Percentiles rank a stretch among this genome's conserved stretches.
These are phyloP conservation scores for Hesperophylax magnus DNA, from an alignment of 1,140 invertebrate species.

Conservation along the genomic window DNA sequence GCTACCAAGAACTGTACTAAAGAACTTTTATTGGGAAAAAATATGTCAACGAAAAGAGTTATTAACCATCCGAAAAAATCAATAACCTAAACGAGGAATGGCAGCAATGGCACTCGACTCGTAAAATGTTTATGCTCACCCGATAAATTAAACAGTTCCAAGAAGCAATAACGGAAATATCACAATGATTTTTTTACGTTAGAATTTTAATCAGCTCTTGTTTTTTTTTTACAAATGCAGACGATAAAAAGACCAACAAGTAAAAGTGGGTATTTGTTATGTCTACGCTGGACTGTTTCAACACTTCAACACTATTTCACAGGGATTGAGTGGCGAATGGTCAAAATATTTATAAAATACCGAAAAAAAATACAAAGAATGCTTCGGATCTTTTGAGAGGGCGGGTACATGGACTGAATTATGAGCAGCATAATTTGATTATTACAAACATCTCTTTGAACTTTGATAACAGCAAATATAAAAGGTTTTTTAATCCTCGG, in stretches of 20 bases:
- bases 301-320: conserved; percentile 29
- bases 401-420: conserved; percentile 35
- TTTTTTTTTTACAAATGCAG: conserved; percentile 26
- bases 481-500: not conserved
- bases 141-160: conserved; percentile 15
- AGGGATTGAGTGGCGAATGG: conserved; percentile 24
- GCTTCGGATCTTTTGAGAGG: not conserved
- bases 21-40: too few relatives aligned
- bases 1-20: too few relatives aligned
- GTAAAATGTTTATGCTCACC: not conserved
- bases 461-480: conserved; percentile 5
- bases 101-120: too few relatives aligned
- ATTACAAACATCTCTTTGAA: conserved; percentile 27
- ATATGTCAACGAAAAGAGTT: too few relatives aligned
- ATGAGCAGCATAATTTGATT: conserved; percentile 23
- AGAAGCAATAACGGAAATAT: conserved; percentile 7
- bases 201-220: conserved; percentile 9
- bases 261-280: conserved; percentile 25
- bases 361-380: conserved; percentile 32
- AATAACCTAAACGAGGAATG: too few relatives aligned
- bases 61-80: too few relatives aligned
- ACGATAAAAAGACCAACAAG: conserved; percentile 20
- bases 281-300: conserved; percentile 24
- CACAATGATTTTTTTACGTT: conserved; percentile 28
- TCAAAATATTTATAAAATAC: conserved; percentile 38